Evolutionary conservation across 1,140 invertebrate species (phyloP).

Genomic region (Oscheius sp.): DNA sequence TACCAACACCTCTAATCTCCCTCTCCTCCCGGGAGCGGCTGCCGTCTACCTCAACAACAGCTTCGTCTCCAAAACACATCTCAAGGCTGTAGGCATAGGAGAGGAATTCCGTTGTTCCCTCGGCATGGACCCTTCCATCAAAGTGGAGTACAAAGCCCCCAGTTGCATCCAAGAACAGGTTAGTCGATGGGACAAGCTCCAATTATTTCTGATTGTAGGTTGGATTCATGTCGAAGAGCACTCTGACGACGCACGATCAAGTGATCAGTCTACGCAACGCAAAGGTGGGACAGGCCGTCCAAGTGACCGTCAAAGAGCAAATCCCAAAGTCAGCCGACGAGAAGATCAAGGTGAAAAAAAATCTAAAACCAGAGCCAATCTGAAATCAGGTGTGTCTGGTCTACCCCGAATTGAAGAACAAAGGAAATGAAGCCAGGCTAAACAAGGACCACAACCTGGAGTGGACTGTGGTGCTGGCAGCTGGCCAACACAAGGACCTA

Average conservation of each 20-base stretch:
- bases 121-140: conserved; percentile 61
- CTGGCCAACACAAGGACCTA: conserved; percentile 34
- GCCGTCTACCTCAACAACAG: conserved; percentile 65
- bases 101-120: conserved; percentile 64
- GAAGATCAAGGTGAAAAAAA: conserved; percentile 49
- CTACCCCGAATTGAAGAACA: conserved; percentile 40
- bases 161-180: conserved; percentile 48
- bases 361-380: no score
- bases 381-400: conserved; percentile 46
- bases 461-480: conserved; percentile 39
- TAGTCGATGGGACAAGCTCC: not conserved
- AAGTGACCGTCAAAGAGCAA: conserved; percentile 58
- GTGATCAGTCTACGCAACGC: conserved; percentile 61
- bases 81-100: conserved; percentile 61
- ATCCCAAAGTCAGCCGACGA: conserved; percentile 54
- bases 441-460: conserved; percentile 46
- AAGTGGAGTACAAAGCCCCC: conserved; percentile 61
- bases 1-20: conserved; percentile 60
- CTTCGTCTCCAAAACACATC: conserved; percentile 62
- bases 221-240: conserved; percentile 49
- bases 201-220: conserved; percentile 21
- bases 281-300: conserved; percentile 52
- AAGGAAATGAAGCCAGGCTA: conserved; percentile 28
- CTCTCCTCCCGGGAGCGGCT: conserved; percentile 62
- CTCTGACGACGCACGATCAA: conserved; percentile 56